Base-by-base conservation (phyloP, 2,888 invertebrate species). In the Augochlorella aurata region DNA sequence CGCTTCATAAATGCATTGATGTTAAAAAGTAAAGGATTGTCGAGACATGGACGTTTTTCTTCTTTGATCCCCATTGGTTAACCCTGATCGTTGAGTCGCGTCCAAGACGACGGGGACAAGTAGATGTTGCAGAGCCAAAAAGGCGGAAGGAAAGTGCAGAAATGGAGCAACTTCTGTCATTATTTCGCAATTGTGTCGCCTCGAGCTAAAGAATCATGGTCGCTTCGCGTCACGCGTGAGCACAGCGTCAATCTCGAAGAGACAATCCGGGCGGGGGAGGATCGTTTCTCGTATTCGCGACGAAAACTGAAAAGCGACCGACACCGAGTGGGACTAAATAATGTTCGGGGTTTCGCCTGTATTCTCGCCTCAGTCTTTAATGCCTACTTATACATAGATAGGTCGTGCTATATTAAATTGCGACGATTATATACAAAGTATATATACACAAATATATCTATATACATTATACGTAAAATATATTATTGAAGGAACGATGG, bases 341-440 rank as follows among this genome's bases (percentile, higher is more conserved):
- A 58, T 70, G 65, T 82, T 79, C 75, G 75, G 73, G 76, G 68
- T 85, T 83, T 80, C 81, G 76, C 82, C 79, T 84, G 82, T 82
- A 82, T 79, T 90, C 90, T 90, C 90, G 90, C 90, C 90, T 89
- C 89, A 90, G 90, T 91, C 90, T 90, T 89, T 89, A 38, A 90
- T 88, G 91, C 92, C 91, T 92, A 92, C 86, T 88, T 83, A 91
- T 85, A 89, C 89, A 91, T 92, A 92, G 90, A 92, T 92, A 92
- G 91, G 91, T 88, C 89, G 89, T 91, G 90, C 89, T 91, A 91
- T 89, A 89, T 87, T 90, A 87, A 87, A 88, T 89, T 87, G 86
- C 88, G 89, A 90, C 88, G 87, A 90, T 90, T 90, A 89, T 90
- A 89, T 89, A 89, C 91, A 88, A 90, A 85, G 74, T 76, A 76